phyloP scores from a whole-genome alignment of 2,888 invertebrate genomes.

The Plagiodera versicolora region DNA sequence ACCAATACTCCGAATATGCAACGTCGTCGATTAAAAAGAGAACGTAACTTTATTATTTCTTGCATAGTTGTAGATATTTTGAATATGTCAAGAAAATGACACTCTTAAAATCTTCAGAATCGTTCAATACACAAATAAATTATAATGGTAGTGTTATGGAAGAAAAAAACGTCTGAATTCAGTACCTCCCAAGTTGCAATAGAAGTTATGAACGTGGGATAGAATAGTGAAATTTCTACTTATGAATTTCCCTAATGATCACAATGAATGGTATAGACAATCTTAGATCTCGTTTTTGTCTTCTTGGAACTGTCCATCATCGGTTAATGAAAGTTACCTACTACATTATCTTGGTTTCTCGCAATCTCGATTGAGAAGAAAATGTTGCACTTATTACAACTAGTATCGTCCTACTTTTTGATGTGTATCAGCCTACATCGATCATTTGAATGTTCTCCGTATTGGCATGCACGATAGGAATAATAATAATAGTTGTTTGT shows the following conservation, averaged over 20 bases:
- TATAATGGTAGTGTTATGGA: too few relatives aligned
- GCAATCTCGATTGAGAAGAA: conserved; percentile 1
- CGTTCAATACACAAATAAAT: too few relatives aligned
- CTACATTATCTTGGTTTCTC: conserved; percentile 1
- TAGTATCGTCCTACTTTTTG: conserved; percentile 21
- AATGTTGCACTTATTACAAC: conserved; percentile 7
- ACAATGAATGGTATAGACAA: not conserved
- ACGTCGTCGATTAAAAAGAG: too few relatives aligned
- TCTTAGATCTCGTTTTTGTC: not conserved
- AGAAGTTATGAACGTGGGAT: too few relatives aligned
- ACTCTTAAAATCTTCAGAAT: too few relatives aligned
- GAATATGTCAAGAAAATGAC: too few relatives aligned
- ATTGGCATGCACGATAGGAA: conserved; percentile 16
- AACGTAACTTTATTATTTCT: too few relatives aligned
- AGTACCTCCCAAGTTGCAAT: too few relatives aligned
- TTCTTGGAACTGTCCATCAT: not conserved
- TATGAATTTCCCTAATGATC: not conserved
- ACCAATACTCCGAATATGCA: too few relatives aligned
- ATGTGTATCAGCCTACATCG: conserved; percentile 21
- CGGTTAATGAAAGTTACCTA: not conserved
- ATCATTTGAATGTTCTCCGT: conserved; percentile 23
- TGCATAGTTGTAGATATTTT: too few relatives aligned
- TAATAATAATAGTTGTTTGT: conserved; percentile 15
- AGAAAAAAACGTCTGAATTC: too few relatives aligned
- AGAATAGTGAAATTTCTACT: too few relatives aligned